phyloP scores from a whole-genome alignment of 1,140 invertebrate species.

The Reticulitermes speratus region DNA sequence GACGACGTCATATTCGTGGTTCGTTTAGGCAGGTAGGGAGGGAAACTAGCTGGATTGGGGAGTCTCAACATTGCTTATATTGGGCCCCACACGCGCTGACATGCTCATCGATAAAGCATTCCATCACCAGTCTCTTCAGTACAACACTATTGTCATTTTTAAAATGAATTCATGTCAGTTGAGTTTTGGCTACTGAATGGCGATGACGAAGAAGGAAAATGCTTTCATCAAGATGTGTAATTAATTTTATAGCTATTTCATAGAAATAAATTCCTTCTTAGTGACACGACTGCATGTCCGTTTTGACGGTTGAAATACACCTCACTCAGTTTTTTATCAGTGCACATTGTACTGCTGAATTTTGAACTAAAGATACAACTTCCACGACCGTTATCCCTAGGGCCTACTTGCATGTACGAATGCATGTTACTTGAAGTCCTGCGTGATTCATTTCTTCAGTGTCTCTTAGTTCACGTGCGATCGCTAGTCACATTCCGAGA shows the following conservation, averaged over 20 bases:
- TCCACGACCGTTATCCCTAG: too few relatives aligned
- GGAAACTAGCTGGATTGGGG: background rate
- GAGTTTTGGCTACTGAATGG: background rate
- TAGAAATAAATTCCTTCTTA: background rate
- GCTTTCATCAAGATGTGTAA: background rate
- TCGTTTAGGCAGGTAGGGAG: background rate
- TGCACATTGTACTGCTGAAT: background rate
- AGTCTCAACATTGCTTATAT: background rate
- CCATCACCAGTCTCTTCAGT: background rate
- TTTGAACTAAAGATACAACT: background rate
- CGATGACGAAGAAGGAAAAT: background rate
- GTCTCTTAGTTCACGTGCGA: background rate
- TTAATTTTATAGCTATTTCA: background rate
- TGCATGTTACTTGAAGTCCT: background rate
- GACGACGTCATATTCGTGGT: conserved; percentile 14
- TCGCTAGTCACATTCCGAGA: background rate
- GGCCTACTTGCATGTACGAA: too few relatives aligned
- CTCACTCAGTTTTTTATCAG: background rate
- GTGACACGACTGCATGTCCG: background rate
- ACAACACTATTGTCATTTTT: background rate
- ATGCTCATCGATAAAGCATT: background rate
- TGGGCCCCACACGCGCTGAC: background rate
- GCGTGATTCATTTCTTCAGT: conserved; percentile 1
- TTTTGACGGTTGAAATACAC: background rate
- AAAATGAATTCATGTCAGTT: background rate